Conservation (phyloP, 2,797 vertebrate genomes). For the Pseudochirops corinnae region DNA sequence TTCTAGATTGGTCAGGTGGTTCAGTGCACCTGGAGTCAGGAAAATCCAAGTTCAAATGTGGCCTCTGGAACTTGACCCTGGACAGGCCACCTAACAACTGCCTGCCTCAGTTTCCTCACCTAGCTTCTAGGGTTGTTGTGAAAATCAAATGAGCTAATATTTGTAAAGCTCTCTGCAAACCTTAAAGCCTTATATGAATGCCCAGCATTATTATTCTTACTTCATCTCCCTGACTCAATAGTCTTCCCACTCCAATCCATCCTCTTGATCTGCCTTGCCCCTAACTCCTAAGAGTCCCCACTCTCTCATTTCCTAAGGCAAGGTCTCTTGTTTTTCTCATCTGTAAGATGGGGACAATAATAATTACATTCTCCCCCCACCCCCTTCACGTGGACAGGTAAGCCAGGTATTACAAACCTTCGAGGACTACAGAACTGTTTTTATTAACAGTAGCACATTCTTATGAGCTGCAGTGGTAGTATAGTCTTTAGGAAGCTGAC, state of each 20-base stretch:
- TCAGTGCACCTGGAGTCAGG: not conserved
- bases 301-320: not conserved
- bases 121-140: not conserved
- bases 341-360: not conserved
- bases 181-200: not conserved
- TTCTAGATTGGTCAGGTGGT: not conserved
- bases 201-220: not conserved
- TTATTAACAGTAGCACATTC: not conserved
- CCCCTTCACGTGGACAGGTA: not conserved
- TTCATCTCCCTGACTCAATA: not conserved
- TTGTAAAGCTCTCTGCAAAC: not conserved
- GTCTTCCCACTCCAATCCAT: not conserved
- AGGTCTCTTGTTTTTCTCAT: not conserved
- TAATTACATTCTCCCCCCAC: not conserved
- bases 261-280: not conserved
- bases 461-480: not conserved
- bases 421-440: not conserved
- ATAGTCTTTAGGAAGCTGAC: too few species aligned
- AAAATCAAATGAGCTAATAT: not conserved
- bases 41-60: not conserved
- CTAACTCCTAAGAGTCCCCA: not conserved
- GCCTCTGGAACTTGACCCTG: not conserved
- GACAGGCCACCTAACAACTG: not conserved
- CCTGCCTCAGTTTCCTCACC: not conserved
- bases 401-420: not conserved